Evolutionary conservation across 2,888 invertebrate genomes (phyloP), one percentile per base, ranked within the genome.

Genomic region (Cremastobaeus sp.): DNA sequence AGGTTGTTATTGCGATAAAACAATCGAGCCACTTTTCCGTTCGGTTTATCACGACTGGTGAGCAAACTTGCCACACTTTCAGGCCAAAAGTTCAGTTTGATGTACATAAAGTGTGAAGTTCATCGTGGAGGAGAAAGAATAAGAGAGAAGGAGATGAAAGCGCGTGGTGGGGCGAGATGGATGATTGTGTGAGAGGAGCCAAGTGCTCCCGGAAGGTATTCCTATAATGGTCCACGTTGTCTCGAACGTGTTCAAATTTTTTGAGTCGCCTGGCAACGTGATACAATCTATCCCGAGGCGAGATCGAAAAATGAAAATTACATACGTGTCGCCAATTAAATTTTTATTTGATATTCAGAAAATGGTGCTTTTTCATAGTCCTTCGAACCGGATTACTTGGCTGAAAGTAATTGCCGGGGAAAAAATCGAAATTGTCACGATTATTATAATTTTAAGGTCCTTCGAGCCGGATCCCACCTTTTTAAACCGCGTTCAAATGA

Each of bases 1-100:
- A 73, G 72, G 72, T 73, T 73, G 72, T 62, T 55, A 55, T 55
- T 55, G 45, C 35, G 66, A 41, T 62, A 48, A 66, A 72, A 66
- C 54, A 72, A 66, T 66, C 59, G 62, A 32, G 15, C 17, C 30
- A 39, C 48, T 55, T 72, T 68, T 65, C 65, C 34, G 68, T 59
- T 57, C 37, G 11, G 20, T 57, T 59, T 55, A 50, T 70, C 41
- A 11, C 47, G 17, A 60, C 45, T 28, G 54, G 20, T 18, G 30
- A 45, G 20, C 30, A 28, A 45, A 65, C 28, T 65, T 35, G 37
- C 30, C 17, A 64, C 64, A 48, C 52, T 65, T 41, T 28, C 39
- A n/a, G 41, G 34, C 37, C 25, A 43, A 50, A n/a, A 57, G 21
- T 57, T 50, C 17, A 43, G 43, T 43, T 50, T 50, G 32, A 54